Evolutionary conservation across 37 sponge, comb jelly and placozoan species (phyloP).

Genomic region (Tethya wilhelma): DNA sequence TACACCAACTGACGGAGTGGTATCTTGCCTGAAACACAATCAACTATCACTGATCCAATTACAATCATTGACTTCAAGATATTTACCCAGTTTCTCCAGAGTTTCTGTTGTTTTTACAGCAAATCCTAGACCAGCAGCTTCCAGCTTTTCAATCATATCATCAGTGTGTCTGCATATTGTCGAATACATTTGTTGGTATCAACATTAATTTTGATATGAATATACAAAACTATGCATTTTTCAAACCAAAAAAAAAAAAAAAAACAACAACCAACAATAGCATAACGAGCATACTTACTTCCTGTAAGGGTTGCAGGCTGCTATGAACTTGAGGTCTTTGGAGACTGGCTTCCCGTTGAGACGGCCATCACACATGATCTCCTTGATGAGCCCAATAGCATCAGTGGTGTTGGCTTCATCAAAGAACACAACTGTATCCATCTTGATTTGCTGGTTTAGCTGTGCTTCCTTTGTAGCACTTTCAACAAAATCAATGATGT

Average conservation of each 20-base stretch:
- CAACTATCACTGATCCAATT: neutral
- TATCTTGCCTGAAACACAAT: slow-evolving; percentile 48
- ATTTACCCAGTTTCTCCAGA: slow-evolving; percentile 69
- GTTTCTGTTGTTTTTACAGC: slow-evolving; percentile 41
- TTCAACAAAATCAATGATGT: slow-evolving; percentile 52
- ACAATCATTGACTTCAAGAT: neutral
- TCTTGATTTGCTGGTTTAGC: slow-evolving; percentile 25
- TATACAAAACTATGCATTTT: neutral
- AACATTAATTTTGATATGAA: neutral
- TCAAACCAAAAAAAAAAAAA: neutral
- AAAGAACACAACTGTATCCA: slow-evolving; percentile 93
- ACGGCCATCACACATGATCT: slow-evolving; percentile 97
- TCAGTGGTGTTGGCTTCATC: slow-evolving; percentile 99
- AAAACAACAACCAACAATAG: neutral
- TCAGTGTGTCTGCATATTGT: slow-evolving; percentile 55
- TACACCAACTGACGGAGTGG: slow-evolving; percentile 94
- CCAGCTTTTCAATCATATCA: slow-evolving; percentile 84
- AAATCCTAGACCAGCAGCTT: slow-evolving; percentile 91
- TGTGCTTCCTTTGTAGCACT: slow-evolving; percentile 66
- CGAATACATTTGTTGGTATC: neutral
- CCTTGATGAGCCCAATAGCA: slow-evolving; percentile 94
- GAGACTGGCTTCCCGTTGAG: slow-evolving; percentile 79
- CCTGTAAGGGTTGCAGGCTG: slow-evolving; percentile 97
- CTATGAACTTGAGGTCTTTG: slow-evolving; percentile 88
- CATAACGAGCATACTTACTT: slow-evolving; percentile 32